A percentile compares a stretch with the other conserved stretches of the same genome.
Evolutionary conservation across 2,888 invertebrate genomes (phyloP).

Genomic region (Troglohyphantes excavatus): DNA sequence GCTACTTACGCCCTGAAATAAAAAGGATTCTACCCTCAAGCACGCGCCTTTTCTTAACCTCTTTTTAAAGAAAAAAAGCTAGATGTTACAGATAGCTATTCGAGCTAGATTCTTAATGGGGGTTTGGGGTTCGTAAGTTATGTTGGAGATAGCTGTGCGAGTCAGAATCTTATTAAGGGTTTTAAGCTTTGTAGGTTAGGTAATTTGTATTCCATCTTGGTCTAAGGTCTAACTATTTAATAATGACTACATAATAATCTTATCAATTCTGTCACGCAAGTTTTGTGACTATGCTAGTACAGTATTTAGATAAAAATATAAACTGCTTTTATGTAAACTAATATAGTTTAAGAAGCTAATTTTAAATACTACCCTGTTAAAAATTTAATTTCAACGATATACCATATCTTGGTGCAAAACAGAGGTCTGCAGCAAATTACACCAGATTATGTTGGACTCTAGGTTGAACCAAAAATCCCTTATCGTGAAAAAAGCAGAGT

Average conservation of each 20-base stretch:
- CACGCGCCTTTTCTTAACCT: neutral
- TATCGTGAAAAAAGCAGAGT: no score
- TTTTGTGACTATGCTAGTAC: no score
- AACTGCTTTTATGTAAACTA: no score
- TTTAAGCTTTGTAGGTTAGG: neutral
- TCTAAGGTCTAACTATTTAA: neutral
- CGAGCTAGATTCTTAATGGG: neutral
- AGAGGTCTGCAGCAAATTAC: no score
- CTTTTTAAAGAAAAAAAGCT: neutral
- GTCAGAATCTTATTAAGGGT: neutral
- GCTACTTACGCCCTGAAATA: neutral
- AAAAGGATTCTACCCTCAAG: neutral
- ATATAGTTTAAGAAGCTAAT: no score
- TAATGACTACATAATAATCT: neutral
- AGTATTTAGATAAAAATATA: no score
- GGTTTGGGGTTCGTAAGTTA: neutral
- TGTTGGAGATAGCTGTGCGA: neutral
- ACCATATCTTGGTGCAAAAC: no score
- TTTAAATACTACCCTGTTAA: no score
- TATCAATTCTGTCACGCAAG: neutral
- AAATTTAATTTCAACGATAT: no score
- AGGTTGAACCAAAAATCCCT: no score
- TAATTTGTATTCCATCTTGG: neutral
- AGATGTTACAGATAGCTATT: neutral
- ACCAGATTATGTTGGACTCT: no score